Base-by-base conservation (phyloP, 2,113 vertebrate species). In the Corvus hawaiiensis region DNA sequence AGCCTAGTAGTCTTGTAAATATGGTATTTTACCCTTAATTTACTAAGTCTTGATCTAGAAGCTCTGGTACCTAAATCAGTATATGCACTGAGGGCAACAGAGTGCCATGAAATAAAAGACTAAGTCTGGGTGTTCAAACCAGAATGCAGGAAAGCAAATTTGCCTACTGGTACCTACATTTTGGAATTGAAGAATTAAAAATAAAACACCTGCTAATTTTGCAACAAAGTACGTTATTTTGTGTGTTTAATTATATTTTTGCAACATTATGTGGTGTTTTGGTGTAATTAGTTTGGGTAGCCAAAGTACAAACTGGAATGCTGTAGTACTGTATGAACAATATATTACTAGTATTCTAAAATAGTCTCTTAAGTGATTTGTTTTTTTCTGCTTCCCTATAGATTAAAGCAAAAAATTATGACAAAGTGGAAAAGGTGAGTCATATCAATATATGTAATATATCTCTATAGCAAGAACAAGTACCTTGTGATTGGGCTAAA, bases 341-440 rank as follows among this genome's bases (percentile, higher is more conserved):
- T 92, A 72, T 96, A 86, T 88, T 95, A 88, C 80, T 91, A 51
- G 37, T 63, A 67, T 59, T 96, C 55, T 94, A 33, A 96, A 96
- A 84, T 89, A 92, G 66, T 93, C 89, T 94, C 85, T 67, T 52
- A 96, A 97, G 98, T 94, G 89, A 96, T 98, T 85, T 96, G 80
- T 96, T 98, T 97, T 97, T 98, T 97, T 99, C 96, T 98, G 96
- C 99, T 97, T 98, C 87, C 93, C 98, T 99, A 78, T 98, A 99
- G 99, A 99, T 99, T 98, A 99, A 99, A 98, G 99, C 99, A 97
- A 99, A 99, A 99, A 99, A 99, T 98, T 99, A 99, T 98, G 99
- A 99, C 98, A 99, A 99, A 88, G 99, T 99, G 98, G 99, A 99
- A 98, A 99, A 99, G 99, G 99, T 99, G 98, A 99, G 99, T 98